Evolutionary conservation across 2,797 vertebrate genomes (phyloP).

Genomic region (Sebastiscus albofasciatus): DNA sequence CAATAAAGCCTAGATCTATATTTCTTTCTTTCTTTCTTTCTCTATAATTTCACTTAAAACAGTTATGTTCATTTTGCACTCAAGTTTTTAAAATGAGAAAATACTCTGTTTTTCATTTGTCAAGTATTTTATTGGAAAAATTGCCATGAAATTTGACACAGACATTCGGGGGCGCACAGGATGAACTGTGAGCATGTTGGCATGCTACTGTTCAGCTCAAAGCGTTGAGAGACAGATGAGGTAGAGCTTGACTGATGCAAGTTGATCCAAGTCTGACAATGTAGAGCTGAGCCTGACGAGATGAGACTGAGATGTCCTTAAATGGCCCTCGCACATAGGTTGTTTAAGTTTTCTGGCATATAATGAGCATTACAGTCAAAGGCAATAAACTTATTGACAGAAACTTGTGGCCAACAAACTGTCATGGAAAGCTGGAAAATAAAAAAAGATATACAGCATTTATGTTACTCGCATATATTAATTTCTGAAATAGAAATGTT

Average conservation of each 20-base stretch:
- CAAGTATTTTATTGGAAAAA: background rate
- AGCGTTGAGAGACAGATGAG: background rate
- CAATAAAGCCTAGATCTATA: too few relatives aligned
- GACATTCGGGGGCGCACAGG: background rate
- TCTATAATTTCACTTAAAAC: too few relatives aligned
- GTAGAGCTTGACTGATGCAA: background rate
- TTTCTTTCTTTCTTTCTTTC: too few relatives aligned
- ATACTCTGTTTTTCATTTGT: too few relatives aligned
- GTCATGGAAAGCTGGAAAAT: background rate
- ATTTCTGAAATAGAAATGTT: background rate
- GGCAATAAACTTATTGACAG: background rate
- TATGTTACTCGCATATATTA: background rate
- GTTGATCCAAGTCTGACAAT: background rate
- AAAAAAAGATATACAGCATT: background rate
- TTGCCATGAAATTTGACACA: background rate
- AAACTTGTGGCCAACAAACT: background rate
- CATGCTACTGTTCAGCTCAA: slow-evolving; percentile 10
- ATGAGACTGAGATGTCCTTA: background rate
- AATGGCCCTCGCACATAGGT: background rate
- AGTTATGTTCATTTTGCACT: too few relatives aligned
- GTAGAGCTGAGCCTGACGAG: background rate
- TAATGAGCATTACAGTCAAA: background rate
- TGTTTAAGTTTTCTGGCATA: background rate
- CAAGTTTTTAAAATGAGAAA: too few relatives aligned
- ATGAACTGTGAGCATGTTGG: background rate